Evolutionary conservation across 2,888 invertebrate species (phyloP), one percentile per base, ranked within the genome.

Genomic region (Drosophila maculinotata): DNA sequence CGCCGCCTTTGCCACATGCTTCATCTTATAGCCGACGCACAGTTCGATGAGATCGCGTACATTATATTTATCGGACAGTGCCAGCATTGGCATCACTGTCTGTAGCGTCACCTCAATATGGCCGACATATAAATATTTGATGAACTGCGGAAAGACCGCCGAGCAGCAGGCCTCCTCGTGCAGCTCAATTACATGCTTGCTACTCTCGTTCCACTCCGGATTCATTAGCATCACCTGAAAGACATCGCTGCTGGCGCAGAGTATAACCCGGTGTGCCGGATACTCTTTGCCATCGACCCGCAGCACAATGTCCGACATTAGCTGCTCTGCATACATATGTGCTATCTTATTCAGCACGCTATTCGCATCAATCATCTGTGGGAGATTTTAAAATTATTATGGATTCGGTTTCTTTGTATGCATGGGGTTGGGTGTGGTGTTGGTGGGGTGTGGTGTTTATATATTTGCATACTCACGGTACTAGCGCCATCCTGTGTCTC

Each of bases 211-310:
- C 98, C 98, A 98, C 89, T 96, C 96, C 0, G 97, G 95, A 89
- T 96, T 97, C 95, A 97, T 97, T 38, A 98, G 92, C 98, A 98
- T 98, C n/a, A 97, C 97, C 93, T 97, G 97, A 90, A 98, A 98
- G 42, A 98, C 98, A 92, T 98, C 98, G 91, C 98, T 98, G 77
- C 96, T 97, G 54, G 97, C 97, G 92, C 97, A 97, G 3, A 98
- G 93, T 83, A 98, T 97, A 6, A 98, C 94, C 66, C 97, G 94
- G 92, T 98, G 98, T 1, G 97, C 96, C 0, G 97, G 96, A 92
- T 96, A 98, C 60, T 95, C 94, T 41, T 94, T 93, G 2, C 95
- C 95, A 3, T 96, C 96, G 23, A 98, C 97, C 66, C 96, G 94
- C 38, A 98, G 92, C 33, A 94, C 94, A 53, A 98, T 94, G 91